phyloP scores from a whole-genome alignment of 2,113 vertebrate species.

The Saimiri boliviensis region DNA sequence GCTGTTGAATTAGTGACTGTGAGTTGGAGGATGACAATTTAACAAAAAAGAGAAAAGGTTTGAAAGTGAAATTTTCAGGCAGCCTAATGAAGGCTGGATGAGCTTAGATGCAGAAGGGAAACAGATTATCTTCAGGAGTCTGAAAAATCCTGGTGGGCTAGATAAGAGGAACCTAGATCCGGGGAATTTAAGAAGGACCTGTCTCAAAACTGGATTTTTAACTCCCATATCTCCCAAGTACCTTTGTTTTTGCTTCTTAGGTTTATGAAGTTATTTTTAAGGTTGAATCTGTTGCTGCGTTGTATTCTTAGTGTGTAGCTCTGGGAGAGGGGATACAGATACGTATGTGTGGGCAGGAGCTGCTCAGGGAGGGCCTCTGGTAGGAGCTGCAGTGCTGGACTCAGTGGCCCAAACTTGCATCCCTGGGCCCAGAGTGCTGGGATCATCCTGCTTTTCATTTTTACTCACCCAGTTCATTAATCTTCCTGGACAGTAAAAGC shows the following conservation, averaged over 20 bases:
- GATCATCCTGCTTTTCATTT: background rate
- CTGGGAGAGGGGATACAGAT: background rate
- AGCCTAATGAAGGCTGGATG: background rate
- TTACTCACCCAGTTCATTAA: background rate
- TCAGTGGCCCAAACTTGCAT: rapidly evolving
- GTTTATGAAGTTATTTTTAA: background rate
- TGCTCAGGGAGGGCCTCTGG: background rate
- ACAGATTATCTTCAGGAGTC: background rate
- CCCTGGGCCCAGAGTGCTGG: background rate
- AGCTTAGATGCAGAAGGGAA: background rate
- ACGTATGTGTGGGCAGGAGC: background rate
- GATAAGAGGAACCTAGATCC: background rate
- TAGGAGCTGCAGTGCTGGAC: background rate
- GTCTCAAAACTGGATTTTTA: background rate
- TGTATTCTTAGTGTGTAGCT: background rate
- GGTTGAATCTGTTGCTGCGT: background rate
- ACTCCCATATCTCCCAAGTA: background rate
- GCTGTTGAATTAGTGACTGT: background rate
- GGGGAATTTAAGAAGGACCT: background rate
- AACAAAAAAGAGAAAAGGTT: background rate
- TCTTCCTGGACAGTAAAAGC: background rate
- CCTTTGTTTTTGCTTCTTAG: background rate
- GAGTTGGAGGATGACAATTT: background rate
- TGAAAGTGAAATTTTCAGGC: background rate
- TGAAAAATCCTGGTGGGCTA: background rate